Conservation (phyloP, 2,888 invertebrate genomes). For the Acleris emargana region DNA sequence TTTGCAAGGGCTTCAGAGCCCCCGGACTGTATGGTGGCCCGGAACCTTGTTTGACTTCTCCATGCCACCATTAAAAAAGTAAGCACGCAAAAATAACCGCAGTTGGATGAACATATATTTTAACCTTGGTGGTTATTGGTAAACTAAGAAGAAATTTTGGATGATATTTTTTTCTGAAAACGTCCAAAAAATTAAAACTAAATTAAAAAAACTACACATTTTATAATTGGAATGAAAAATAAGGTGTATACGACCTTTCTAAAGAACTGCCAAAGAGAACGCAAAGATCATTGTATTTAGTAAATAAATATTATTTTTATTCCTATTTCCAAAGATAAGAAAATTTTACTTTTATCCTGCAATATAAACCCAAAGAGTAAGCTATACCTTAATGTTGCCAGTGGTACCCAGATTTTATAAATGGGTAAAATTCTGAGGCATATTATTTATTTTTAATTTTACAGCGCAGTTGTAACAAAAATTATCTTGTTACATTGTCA, state of each 20-base stretch:
- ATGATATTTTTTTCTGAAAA: constrained; percentile 5
- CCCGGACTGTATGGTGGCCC: neutral
- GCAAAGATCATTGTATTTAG: constrained; percentile 48
- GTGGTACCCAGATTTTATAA: constrained; percentile 6
- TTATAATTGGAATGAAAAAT: constrained; percentile 31
- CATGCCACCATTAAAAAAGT: too few species aligned
- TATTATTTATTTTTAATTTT: constrained; percentile 38
- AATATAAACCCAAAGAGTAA: constrained; percentile 41
- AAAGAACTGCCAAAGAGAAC: constrained; percentile 60
- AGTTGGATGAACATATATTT: neutral
- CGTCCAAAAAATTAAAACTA: constrained; percentile 2
- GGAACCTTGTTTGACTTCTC: neutral
- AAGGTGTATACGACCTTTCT: constrained; percentile 50
- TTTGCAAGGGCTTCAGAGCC: neutral
- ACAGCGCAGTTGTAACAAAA: constrained; percentile 32
- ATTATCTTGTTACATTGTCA: constrained; percentile 27
- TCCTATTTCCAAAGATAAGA: constrained; percentile 59
- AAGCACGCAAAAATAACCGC: neutral
- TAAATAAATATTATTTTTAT: constrained; percentile 46
- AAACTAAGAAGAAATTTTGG: neutral
- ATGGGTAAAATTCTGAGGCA: constrained; percentile 23
- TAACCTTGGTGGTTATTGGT: constrained; percentile 1
- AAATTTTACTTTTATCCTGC: constrained; percentile 41
- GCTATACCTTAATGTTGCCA: constrained; percentile 21
- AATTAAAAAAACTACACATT: constrained; percentile 17